A percentile compares a stretch with the other conserved stretches of the same genome.
Evolutionary conservation across 2,113 vertebrate species (phyloP).

Genomic region (Probosciger aterrimus): DNA sequence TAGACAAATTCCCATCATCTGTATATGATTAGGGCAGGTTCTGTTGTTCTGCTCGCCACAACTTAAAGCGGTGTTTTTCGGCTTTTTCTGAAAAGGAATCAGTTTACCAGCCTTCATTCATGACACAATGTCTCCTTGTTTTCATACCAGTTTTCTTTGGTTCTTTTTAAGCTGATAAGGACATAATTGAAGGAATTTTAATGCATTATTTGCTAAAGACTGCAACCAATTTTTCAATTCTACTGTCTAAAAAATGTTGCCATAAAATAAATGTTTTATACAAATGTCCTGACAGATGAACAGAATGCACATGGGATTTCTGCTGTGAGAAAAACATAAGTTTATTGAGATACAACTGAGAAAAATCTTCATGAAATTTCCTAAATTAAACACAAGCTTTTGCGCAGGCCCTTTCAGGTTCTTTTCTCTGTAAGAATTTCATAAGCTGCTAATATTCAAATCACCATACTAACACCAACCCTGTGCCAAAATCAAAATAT

Average conservation of each 20-base stretch:
- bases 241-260: neutral
- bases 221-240: constrained; percentile 21
- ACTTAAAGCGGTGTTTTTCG: constrained; percentile 56
- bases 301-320: neutral
- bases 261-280: neutral
- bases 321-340: neutral
- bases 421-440: neutral
- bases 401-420: neutral
- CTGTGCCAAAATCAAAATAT: neutral
- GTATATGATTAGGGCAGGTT: constrained; percentile 82
- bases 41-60: constrained; percentile 69
- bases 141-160: constrained; percentile 54
- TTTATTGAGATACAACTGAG: neutral
- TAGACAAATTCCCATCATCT: constrained; percentile 87
- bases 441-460: neutral
- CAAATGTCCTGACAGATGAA: neutral
- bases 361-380: neutral
- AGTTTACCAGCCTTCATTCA: constrained; percentile 60
- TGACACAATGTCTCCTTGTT: constrained; percentile 59
- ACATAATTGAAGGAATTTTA: constrained; percentile 36
- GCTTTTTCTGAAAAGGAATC: constrained; percentile 70
- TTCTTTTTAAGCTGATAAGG: constrained; percentile 57
- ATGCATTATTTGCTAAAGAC: constrained; percentile 37
- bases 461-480: neutral
- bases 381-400: neutral